Base-by-base conservation (phyloP, 2,113 vertebrate genomes). In the Ramphastos sulfuratus region DNA sequence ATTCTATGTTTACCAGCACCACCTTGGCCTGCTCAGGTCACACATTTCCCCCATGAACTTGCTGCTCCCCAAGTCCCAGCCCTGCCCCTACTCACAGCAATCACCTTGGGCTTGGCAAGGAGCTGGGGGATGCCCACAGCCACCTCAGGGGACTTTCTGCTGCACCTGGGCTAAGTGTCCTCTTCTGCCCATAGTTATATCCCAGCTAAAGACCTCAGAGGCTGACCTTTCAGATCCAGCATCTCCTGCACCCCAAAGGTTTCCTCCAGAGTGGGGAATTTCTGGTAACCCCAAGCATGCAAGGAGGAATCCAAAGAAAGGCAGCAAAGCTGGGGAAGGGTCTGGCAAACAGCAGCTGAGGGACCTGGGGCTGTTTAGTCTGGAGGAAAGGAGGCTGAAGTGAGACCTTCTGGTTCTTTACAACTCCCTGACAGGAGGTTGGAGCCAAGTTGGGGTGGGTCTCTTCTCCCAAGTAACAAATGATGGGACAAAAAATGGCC, bases 281-380 rank as follows among this genome's bases (percentile, higher is more conserved):
- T 33, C 30, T 0, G 0, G n/a, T 39, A 30, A 7, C 0, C 2
- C 42, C 2, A 5, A 24, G n/a, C 39, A 1, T 0, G 2, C 27
- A 59, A 5, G 27, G 69, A 75, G 42, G 31, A 15, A 77, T 44
- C 63, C 39, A 65, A 42, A 42, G 63, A 12, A 42, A 27, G 39
- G 17, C 27, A 30, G 19, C 5, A 9, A 30, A 65, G 37, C 63
- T 30, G 39, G 39, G 27, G 39, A 65, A 65, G 39, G 27, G 18
- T 44, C 63, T 65, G 19, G 63, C 20, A 27, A 17, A 30, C 37
- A 42, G 25, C 27, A 20, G 63, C 37, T 65, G 37, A 42, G 17
- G 25, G 63, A 19, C 9, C 37, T 65, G 63, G 37, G 27, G 13
- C 4, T 42, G 63, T 28, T 42, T 7, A 65, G 63, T 27, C 16